Evolutionary conservation across 1,140 invertebrate genomes (phyloP).

Genomic region (Battus philenor): DNA sequence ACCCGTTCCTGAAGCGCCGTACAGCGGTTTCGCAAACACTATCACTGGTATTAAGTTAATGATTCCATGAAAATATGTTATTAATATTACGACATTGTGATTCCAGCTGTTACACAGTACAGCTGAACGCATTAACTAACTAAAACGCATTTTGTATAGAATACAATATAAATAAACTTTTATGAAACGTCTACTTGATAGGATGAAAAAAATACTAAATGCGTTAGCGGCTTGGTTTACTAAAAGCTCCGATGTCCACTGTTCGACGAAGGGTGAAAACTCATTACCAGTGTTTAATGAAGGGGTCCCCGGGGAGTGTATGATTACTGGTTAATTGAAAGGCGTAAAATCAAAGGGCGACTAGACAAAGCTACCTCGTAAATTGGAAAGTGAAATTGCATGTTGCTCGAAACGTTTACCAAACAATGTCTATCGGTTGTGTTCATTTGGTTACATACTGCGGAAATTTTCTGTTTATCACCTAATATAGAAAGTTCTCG

Average conservation of each 20-base stretch:
- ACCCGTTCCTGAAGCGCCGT: no score
- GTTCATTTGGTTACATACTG: not conserved
- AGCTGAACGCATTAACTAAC: no score
- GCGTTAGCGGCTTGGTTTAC: slow-evolving; percentile 39
- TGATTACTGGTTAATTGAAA: slow-evolving; percentile 75
- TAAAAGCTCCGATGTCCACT: slow-evolving; percentile 63
- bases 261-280: slow-evolving; percentile 68
- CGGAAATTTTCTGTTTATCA: no score
- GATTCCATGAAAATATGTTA: no score
- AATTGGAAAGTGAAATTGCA: slow-evolving; percentile 49
- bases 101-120: no score
- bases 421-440: slow-evolving; percentile 8
- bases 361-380: slow-evolving; percentile 53
- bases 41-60: no score
- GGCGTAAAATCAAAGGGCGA: slow-evolving; percentile 64
- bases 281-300: slow-evolving; percentile 71
- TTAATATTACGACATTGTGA: no score
- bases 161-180: no score
- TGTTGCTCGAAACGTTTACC: slow-evolving; percentile 25
- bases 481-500: no score
- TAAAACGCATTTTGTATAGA: no score
- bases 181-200: slow-evolving; percentile 21
- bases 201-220: slow-evolving; percentile 62
- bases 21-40: no score
- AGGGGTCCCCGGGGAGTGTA: slow-evolving; percentile 66